phyloP scores from a whole-genome alignment of 2,888 invertebrate genomes.

The Neuroscelio doddi region DNA sequence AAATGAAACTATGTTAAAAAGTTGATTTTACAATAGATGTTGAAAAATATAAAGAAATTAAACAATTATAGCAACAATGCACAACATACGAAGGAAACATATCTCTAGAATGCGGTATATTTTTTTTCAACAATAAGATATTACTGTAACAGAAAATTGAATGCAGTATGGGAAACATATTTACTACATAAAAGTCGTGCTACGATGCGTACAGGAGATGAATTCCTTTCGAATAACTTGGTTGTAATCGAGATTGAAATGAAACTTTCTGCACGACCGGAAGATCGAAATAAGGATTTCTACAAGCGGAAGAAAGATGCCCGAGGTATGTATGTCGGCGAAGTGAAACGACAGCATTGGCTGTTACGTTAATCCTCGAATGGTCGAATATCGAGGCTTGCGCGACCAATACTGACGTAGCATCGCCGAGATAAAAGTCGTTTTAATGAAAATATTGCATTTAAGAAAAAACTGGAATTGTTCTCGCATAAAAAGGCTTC shows the following conservation, averaged over 20 bases:
- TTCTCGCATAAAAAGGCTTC: no score
- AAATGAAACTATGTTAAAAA: no score
- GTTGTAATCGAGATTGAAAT: slow-evolving; percentile 23
- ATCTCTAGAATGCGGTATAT: no score
- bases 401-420: slow-evolving; percentile 13
- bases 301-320: neutral
- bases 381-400: slow-evolving; percentile 15
- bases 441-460: no score
- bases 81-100: no score
- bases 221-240: slow-evolving; percentile 23
- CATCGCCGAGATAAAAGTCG: no score
- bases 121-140: neutral
- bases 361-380: slow-evolving; percentile 16
- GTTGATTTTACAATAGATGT: no score
- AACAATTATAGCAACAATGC: no score
- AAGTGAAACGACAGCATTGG: neutral
- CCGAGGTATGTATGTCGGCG: slow-evolving; percentile 3
- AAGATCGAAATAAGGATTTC: slow-evolving; percentile 23
- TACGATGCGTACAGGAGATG: slow-evolving; percentile 5
- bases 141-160: slow-evolving; percentile 1
- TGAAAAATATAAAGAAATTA: no score
- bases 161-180: slow-evolving; percentile 9
- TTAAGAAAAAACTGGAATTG: no score
- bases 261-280: slow-evolving; percentile 21
- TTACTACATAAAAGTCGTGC: slow-evolving; percentile 13